These are phyloP conservation scores for Carabus problematicus DNA, from an alignment of 2,888 invertebrate genomes.

Conservation along the genomic window DNA sequence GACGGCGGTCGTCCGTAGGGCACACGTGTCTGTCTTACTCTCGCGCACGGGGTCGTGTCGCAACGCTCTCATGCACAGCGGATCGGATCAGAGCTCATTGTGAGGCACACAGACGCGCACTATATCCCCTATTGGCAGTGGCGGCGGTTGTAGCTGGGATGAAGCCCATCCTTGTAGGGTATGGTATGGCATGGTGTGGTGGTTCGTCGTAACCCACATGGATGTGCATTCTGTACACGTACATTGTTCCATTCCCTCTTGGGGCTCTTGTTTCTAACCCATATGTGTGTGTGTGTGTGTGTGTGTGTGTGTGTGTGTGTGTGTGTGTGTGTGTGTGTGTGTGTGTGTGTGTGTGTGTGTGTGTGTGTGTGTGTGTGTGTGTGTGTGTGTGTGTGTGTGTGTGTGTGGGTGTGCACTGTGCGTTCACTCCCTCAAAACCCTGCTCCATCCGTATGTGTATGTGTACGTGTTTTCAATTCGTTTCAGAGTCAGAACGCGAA, in stretches of 20 bases:
- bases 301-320: constrained; percentile 10
- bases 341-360: constrained; percentile 7
- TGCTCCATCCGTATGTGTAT: background rate
- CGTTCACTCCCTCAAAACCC: background rate
- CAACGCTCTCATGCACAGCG: background rate
- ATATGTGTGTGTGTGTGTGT: constrained; percentile 9
- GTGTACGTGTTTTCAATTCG: constrained; percentile 31
- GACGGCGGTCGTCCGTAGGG: background rate
- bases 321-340: constrained; percentile 2
- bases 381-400: constrained; percentile 7
- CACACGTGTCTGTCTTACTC: background rate
- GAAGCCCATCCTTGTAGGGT: background rate
- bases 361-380: constrained; percentile 7
- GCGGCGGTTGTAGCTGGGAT: background rate
- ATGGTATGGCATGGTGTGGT: too few relatives aligned
- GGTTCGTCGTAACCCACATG: too few relatives aligned
- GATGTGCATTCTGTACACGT: constrained; percentile 35
- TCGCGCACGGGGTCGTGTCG: background rate
- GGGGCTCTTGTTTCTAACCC: constrained; percentile 39
- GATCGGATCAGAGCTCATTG: constrained; percentile 20
- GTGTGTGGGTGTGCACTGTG: background rate
- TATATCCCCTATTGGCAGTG: background rate
- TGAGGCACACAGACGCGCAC: background rate
- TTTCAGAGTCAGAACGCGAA: constrained; percentile 35
- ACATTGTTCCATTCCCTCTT: constrained; percentile 34